Evolutionary conservation across 2,888 invertebrate species (phyloP), one percentile per base, ranked within the genome.

Genomic region (Tetrapedia diversipes): DNA sequence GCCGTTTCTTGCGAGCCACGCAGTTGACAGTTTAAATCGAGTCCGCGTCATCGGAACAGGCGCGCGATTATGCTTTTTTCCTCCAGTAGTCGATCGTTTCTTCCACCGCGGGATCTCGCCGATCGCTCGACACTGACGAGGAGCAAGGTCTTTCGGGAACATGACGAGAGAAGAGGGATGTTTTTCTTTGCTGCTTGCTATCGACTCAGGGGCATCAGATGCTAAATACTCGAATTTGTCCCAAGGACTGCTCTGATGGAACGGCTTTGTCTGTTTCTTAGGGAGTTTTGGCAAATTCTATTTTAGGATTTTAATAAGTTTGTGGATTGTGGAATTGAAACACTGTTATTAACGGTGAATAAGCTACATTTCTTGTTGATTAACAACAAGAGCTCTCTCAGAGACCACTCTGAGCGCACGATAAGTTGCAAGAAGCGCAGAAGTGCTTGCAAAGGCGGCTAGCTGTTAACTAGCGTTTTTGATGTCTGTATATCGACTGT

Each of bases 1-100:
- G 57, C 19, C 47, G 53, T 45, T 83, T 84, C 77, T 83, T 80
- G 79, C 77, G 22, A 16, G 4, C 41, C 41, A 65, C 65, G 53
- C 60, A 61, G 68, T 71, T 57, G 83, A 77, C 80, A 81, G 73
- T 70, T 81, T 73, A 80, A 83, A 83, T 84, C 79, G 77, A 79
- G 77, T 73, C 39, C 60, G 51, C 69, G 69, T 68, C 74, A 66
- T 77, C 59, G 45, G 27, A 45, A 49, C 34, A 19, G 37, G 27
- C 54, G 27, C 22, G 47, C 60, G 64, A 61, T 75, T 75, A 76
- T 66, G 51, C 45, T 70, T 81, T 79, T 67, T 39, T 49, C 11
- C 7, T 49, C 11, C 7, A 7, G 1, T 7, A 8, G 10, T 19
- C 14, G 19, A 39, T 3, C 43, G 41, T 45, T 63, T 41, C 57